Conservation (phyloP, 2,888 invertebrate species). For the Slavum lentiscoides region DNA sequence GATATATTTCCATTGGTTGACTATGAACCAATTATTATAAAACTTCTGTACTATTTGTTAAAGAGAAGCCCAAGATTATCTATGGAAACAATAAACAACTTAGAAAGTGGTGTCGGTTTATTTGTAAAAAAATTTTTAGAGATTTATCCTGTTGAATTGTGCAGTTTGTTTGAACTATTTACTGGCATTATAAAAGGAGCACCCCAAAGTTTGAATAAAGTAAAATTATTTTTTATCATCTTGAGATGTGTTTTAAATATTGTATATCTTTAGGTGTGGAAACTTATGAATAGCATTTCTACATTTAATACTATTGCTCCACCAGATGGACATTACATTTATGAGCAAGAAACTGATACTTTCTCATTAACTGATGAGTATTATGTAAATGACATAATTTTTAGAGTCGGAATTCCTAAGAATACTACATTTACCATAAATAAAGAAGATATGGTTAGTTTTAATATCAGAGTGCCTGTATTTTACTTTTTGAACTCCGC, state of each 20-base stretch:
- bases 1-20: constrained; percentile 41
- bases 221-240: constrained; percentile 2
- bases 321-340: constrained; percentile 38
- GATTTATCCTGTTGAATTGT: constrained; percentile 43
- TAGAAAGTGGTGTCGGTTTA: constrained; percentile 33
- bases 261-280: constrained; percentile 32
- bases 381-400: constrained; percentile 29
- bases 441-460: constrained; percentile 27
- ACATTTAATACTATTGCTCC: constrained; percentile 36
- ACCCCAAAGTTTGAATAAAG: constrained; percentile 39
- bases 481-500: constrained; percentile 39
- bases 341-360: constrained; percentile 38
- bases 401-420: constrained; percentile 33
- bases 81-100: constrained; percentile 23
- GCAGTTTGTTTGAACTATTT: constrained; percentile 34
- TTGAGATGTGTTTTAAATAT: neutral
- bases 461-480: constrained; percentile 29
- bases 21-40: constrained; percentile 36
- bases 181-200: constrained; percentile 44
- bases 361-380: constrained; percentile 33
- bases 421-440: constrained; percentile 28
- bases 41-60: constrained; percentile 33
- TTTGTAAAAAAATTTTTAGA: constrained; percentile 47
- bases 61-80: constrained; percentile 30
- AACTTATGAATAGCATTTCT: constrained; percentile 36